phyloP scores from a whole-genome alignment of 2,797 vertebrate species.

The Telmatherina bonti region DNA sequence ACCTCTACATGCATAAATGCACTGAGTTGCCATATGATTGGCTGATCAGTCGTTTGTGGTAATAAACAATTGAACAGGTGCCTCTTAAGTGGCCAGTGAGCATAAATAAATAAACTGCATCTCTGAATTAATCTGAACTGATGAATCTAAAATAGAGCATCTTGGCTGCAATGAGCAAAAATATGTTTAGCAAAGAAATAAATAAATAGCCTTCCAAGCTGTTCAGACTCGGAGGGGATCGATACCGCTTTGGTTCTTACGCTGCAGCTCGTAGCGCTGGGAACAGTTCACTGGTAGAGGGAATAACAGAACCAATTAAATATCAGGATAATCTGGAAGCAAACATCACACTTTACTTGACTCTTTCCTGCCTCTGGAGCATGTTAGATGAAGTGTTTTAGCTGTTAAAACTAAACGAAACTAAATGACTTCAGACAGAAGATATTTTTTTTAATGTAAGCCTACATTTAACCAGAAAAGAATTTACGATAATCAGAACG shows the following conservation, averaged over 20 bases:
- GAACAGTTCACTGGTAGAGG: not conserved
- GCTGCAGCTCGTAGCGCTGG: not conserved
- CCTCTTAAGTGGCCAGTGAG: too few species aligned
- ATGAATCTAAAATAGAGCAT: not conserved
- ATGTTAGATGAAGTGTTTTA: not conserved
- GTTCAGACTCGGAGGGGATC: not conserved
- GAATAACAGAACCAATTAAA: not conserved
- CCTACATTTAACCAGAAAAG: not conserved
- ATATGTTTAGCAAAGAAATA: not conserved
- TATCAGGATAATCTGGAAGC: not conserved
- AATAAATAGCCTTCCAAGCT: not conserved
- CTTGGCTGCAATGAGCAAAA: too few species aligned
- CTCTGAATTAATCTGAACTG: not conserved
- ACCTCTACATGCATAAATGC: too few species aligned
- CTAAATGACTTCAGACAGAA: not conserved
- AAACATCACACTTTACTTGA: not conserved
- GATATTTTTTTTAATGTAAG: not conserved
- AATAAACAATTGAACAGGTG: too few species aligned
- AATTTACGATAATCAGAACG: not conserved
- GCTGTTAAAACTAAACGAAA: not conserved
- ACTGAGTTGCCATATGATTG: too few species aligned
- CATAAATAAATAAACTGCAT: not conserved
- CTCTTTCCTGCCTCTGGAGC: not conserved
- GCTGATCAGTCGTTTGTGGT: too few species aligned
- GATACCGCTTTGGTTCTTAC: not conserved